Base-by-base conservation (phyloP, 2,888 invertebrate genomes). In the Cephalotes varians region DNA sequence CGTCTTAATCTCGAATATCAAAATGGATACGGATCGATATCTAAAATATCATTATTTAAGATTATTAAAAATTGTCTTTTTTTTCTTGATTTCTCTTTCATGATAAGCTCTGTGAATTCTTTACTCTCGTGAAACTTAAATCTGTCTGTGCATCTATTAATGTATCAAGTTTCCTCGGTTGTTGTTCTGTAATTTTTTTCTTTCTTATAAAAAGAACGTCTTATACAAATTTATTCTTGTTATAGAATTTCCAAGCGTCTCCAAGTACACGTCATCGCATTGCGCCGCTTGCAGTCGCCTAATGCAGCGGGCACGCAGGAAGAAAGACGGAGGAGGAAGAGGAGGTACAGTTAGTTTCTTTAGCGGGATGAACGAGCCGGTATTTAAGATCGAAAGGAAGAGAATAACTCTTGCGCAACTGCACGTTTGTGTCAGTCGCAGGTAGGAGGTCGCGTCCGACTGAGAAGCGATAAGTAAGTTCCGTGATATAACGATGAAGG, bases 391-490 rank as follows among this genome's bases (percentile, higher is more conserved):
- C 84, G 47, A 31, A n/a, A 56, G 15, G 44, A 81, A 81, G 74
- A 82, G 74, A 83, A 56, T 54, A 81, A 54, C 21, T 47, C 18
- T 85, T 83, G 71, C 56, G 51, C 81, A 86, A 83, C 40, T 44
- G 44, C 44, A n/a, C 49, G 28, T 18, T 65, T 65, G 25, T 58
- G 34, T 87, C 87, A 88, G 86, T 21, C 86, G 89, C 86, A 87
- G 85, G 85, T 84, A 85, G 89, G 89, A 91, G 88, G 88, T 90
- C 90, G 89, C 87, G 34, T 21, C 87, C 88, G 87, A 89, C 85
- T 88, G 85, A 90, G 87, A 90, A 88, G 87, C 85, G 81, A 89
- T 90, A 89, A 87, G 77, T 84, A 86, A 83, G 80, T 88, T 86
- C 84, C 82, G 84, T 64, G 81, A 85, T 25, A 54, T 88, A 86